phyloP scores from a whole-genome alignment of 1,140 invertebrate genomes.

The Phymorhynchus buccinoides region DNA sequence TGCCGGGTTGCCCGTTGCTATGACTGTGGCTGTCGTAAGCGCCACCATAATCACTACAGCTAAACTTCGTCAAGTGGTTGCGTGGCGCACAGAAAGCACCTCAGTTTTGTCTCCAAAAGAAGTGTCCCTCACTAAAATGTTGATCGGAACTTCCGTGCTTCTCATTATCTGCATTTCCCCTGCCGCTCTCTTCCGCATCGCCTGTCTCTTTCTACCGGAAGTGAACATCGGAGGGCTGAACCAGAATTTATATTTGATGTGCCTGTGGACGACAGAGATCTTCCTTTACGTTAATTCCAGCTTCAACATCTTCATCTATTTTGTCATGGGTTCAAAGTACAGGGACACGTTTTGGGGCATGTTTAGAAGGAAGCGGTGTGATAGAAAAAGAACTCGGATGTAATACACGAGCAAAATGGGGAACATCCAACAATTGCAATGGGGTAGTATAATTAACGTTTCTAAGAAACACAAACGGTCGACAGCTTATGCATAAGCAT shows the following conservation, averaged over 20 bases:
- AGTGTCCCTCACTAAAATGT: conserved; percentile 12
- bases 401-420: no score
- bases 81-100: background rate
- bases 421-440: no score
- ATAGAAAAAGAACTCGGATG: no score
- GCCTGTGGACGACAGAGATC: background rate
- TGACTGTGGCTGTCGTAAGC: background rate
- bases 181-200: background rate
- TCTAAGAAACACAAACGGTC: no score
- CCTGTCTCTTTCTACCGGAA: background rate
- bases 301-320: conserved; percentile 24
- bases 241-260: background rate
- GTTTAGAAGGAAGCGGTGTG: no score
- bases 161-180: conserved; percentile 2
- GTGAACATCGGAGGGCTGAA: background rate
- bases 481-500: no score
- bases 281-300: background rate
- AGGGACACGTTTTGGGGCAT: background rate
- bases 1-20: background rate
- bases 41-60: background rate
- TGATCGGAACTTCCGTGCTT: background rate
- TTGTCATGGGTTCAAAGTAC: background rate
- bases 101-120: background rate
- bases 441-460: no score
- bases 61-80: background rate